phyloP scores from a whole-genome alignment of 2,113 vertebrate genomes.

The Acanthisitta chloris region DNA sequence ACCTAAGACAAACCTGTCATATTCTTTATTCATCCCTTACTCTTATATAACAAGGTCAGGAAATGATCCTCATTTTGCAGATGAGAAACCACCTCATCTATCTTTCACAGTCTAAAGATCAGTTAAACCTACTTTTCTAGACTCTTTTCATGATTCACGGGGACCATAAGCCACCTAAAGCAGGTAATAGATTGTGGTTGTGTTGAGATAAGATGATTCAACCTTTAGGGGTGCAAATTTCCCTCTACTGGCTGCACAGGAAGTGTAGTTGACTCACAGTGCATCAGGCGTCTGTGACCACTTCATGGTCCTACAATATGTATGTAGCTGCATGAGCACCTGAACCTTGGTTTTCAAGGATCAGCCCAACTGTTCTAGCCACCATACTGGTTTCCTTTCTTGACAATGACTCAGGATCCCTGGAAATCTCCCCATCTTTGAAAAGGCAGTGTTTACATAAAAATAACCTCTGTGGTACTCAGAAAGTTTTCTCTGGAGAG shows the following conservation, averaged over 20 bases:
- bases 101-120: not conserved
- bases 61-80: not conserved
- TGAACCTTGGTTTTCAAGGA: not conserved
- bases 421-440: not conserved
- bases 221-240: conserved; percentile 1
- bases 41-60: not conserved
- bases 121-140: not conserved
- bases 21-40: not conserved
- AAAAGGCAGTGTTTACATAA: not conserved
- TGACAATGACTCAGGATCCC: not conserved
- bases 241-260: not conserved
- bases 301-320: not conserved
- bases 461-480: not conserved
- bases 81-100: not conserved
- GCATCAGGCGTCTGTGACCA: not conserved
- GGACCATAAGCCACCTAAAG: not conserved
- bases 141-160: not conserved
- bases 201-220: not conserved
- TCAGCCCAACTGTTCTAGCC: not conserved
- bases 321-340: not conserved
- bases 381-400: not conserved
- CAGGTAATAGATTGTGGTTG: not conserved
- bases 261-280: not conserved
- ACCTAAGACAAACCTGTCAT: not conserved
- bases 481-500: not conserved